phyloP scores from a whole-genome alignment of 2,888 invertebrate species.

The Nomada goodeniana region DNA sequence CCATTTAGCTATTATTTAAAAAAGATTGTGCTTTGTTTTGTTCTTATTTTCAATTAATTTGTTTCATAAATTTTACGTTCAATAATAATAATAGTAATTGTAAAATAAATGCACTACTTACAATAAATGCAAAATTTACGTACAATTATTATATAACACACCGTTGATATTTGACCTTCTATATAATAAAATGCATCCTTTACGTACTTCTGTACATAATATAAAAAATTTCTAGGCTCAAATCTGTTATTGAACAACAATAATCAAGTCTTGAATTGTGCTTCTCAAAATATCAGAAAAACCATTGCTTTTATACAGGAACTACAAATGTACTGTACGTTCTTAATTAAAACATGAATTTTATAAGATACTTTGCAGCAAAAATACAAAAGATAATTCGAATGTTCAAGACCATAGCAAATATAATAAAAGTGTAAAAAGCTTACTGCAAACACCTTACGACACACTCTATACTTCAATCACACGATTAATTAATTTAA shows the following conservation, averaged over 20 bases:
- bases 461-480: constrained; percentile 62
- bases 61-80: constrained; percentile 23
- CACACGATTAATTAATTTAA: constrained; percentile 40
- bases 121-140: constrained; percentile 69
- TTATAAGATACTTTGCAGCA: constrained; percentile 45
- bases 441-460: constrained; percentile 59
- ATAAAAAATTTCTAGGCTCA: constrained; percentile 55
- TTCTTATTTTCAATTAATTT: constrained; percentile 33
- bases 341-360: constrained; percentile 46
- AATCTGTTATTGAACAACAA: constrained; percentile 40
- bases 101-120: constrained; percentile 75
- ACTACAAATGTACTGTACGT: constrained; percentile 51
- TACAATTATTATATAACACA: constrained; percentile 63
- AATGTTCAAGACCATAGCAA: constrained; percentile 44
- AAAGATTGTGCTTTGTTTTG: constrained; percentile 53
- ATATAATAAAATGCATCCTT: constrained; percentile 53
- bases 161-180: constrained; percentile 49
- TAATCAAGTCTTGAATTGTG: constrained; percentile 46
- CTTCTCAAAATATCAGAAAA: constrained; percentile 42
- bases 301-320: constrained; percentile 52
- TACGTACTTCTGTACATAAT: constrained; percentile 63
- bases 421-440: constrained; percentile 41
- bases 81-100: constrained; percentile 31
- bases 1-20: constrained; percentile 37
- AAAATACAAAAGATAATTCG: constrained; percentile 36